These are phyloP conservation scores for Hydropsyche tenuis DNA, from an alignment of 1,140 invertebrate genomes.

Conservation along the genomic window DNA sequence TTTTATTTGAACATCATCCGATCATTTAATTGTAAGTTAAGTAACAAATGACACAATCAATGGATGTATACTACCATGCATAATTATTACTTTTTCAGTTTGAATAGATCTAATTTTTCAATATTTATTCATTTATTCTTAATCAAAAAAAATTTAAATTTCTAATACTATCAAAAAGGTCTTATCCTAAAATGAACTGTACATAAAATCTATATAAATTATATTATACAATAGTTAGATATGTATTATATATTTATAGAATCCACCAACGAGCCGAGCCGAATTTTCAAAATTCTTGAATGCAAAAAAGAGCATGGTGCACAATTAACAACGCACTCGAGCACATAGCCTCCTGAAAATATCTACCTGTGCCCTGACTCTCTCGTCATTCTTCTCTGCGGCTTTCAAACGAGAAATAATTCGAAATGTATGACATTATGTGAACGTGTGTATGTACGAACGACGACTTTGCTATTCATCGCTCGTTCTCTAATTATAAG, in stretches of 20 bases:
- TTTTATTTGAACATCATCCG: no score
- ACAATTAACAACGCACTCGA: conserved; percentile 6
- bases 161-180: no score
- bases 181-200: no score
- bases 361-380: not conserved
- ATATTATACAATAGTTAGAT: no score
- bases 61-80: no score
- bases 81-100: no score
- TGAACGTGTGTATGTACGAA: not conserved
- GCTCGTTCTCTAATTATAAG: conserved; percentile 9
- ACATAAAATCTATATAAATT: no score
- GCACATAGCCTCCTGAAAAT: not conserved
- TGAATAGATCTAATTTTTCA: no score
- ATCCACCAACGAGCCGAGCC: not conserved
- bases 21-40: no score
- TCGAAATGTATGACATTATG: not conserved
- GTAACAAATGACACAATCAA: no score
- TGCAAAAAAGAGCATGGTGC: not conserved
- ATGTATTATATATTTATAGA: not conserved
- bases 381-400: not conserved
- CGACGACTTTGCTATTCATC: conserved; percentile 7
- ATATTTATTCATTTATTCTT: no score
- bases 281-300: conserved; percentile 8
- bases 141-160: no score
- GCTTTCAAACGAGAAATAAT: conserved; percentile 1